Conservation (phyloP, 2,888 invertebrate species). For the Ennomos quercinarius region DNA sequence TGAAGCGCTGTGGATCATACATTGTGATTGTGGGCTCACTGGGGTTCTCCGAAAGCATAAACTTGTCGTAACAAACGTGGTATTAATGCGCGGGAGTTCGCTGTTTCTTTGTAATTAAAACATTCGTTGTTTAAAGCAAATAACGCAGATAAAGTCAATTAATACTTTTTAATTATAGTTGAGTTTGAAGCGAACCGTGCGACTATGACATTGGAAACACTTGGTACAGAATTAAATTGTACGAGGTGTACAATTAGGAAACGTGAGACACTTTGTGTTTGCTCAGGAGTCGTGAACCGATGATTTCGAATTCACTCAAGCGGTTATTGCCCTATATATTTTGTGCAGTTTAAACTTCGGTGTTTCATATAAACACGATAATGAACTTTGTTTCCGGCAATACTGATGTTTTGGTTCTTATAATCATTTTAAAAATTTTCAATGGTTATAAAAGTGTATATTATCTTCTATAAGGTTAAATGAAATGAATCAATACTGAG, state of each 20-base stretch:
- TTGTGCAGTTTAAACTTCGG: constrained; percentile 59
- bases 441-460: too few relatives aligned
- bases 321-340: constrained; percentile 64
- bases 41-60: constrained; percentile 36
- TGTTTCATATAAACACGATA: constrained; percentile 41
- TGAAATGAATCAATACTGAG: too few relatives aligned
- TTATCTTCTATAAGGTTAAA: too few relatives aligned
- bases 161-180: constrained; percentile 60
- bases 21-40: constrained; percentile 31
- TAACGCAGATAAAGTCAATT: constrained; percentile 59
- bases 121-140: constrained; percentile 55
- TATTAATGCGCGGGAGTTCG: constrained; percentile 49
- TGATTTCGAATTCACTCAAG: constrained; percentile 68
- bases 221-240: constrained; percentile 59
- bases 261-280: constrained; percentile 77
- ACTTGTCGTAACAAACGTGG: constrained; percentile 43
- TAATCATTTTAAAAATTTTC: too few relatives aligned
- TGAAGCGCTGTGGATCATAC: constrained; percentile 24
- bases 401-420: too few relatives aligned
- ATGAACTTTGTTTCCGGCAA: neutral
- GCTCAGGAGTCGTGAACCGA: constrained; percentile 75
- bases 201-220: constrained; percentile 60
- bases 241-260: constrained; percentile 67
- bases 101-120: constrained; percentile 56
- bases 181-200: constrained; percentile 65